A percentile compares a stretch with the other conserved stretches of the same genome.
Evolutionary conservation across 35 echinoderm and acorn worm genomes (phyloP).

Genomic region (Acanthaster planci): DNA sequence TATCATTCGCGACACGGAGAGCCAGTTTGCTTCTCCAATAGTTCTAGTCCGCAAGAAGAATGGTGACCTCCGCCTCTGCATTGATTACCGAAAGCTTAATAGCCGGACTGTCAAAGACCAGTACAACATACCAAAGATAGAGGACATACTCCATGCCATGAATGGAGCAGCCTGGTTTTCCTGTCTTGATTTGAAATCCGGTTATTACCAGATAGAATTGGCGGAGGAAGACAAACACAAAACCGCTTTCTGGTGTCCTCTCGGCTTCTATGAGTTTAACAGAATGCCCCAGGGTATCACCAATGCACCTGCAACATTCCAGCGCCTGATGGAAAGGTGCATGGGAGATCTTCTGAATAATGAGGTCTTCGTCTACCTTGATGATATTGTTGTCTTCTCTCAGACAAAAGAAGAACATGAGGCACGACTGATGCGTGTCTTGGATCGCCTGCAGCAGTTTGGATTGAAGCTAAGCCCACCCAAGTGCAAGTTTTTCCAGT

Average conservation of each 20-base stretch:
- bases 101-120: neutral
- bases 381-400: conserved; percentile 65
- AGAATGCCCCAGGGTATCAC: conserved; percentile 58
- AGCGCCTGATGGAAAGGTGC: conserved; percentile 72
- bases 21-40: conserved; percentile 49
- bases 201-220: conserved; percentile 62
- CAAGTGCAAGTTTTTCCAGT: conserved; percentile 55
- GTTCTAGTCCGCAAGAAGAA: conserved; percentile 56
- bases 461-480: conserved; percentile 70
- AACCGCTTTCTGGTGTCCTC: conserved; percentile 69
- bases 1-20: conserved; percentile 41
- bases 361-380: conserved; percentile 64
- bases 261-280: conserved; percentile 75
- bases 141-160: conserved; percentile 12
- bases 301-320: conserved; percentile 29
- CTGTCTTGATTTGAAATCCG: conserved; percentile 44
- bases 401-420: conserved; percentile 59
- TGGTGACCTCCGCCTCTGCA: conserved; percentile 28
- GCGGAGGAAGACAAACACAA: conserved; percentile 58
- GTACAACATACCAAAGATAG: conserved; percentile 31
- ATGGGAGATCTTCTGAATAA: conserved; percentile 48
- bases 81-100: conserved; percentile 55
- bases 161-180: too few relatives aligned
- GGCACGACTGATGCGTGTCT: conserved; percentile 31
- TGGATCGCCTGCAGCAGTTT: conserved; percentile 32